Evolutionary conservation across 2,888 invertebrate genomes (phyloP).

Genomic region (Malachius bipustulatus): DNA sequence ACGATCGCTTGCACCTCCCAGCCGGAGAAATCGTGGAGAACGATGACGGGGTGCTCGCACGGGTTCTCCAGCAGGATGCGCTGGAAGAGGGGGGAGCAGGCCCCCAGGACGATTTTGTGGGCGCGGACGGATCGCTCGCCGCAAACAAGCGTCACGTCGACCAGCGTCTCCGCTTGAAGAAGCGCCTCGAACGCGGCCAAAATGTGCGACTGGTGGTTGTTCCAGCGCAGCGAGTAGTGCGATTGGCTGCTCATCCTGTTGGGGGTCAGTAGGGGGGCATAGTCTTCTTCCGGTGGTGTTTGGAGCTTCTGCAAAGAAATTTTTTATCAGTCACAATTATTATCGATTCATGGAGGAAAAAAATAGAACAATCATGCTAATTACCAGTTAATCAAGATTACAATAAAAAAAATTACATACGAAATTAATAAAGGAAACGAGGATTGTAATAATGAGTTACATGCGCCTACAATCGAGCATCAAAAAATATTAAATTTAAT

Average conservation of each 20-base stretch:
- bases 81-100: conserved; percentile 81
- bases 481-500: too few species aligned
- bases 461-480: too few species aligned
- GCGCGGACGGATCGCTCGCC: conserved; percentile 76
- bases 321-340: too few species aligned
- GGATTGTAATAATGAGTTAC: too few species aligned
- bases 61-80: conserved; percentile 82
- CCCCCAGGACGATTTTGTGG: conserved; percentile 84
- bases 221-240: conserved; percentile 87
- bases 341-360: too few species aligned
- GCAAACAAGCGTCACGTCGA: conserved; percentile 84
- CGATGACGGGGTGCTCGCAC: conserved; percentile 87
- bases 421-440: too few species aligned
- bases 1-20: conserved; percentile 84
- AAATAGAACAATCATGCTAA: too few species aligned
- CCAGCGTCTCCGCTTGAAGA: conserved; percentile 73
- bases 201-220: conserved; percentile 84
- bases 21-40: conserved; percentile 78
- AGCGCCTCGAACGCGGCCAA: conserved; percentile 81
- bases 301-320: conserved; percentile 30
- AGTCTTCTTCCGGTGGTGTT: conserved; percentile 28
- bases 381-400: too few species aligned
- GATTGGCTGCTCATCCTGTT: conserved; percentile 44
- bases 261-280: conserved; percentile 25
- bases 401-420: too few species aligned